phyloP scores from a whole-genome alignment of 1,140 invertebrate species.

The Drosophila ironensis region DNA sequence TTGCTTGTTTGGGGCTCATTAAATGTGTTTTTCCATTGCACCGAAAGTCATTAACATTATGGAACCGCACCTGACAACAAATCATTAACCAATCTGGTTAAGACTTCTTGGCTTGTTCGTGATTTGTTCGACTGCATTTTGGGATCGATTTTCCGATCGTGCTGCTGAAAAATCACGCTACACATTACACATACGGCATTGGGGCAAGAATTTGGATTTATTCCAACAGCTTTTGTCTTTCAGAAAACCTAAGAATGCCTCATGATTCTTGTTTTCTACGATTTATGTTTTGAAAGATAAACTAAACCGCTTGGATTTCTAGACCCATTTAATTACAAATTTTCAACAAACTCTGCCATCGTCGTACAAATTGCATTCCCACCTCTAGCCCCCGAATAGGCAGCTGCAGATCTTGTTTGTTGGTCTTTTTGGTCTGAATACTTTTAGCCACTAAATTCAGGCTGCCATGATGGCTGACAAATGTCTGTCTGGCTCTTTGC shows the following conservation, averaged over 20 bases:
- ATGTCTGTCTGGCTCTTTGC: slow-evolving; percentile 12
- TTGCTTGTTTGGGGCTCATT: slow-evolving; percentile 50
- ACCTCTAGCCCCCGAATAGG: no score
- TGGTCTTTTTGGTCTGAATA: slow-evolving; percentile 23
- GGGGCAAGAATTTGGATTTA: slow-evolving; percentile 42
- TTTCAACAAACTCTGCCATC: no score
- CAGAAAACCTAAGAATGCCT: no score
- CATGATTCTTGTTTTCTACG: no score
- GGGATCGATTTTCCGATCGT: slow-evolving; percentile 51
- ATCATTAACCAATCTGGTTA: slow-evolving; percentile 42
- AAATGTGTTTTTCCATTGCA: slow-evolving; percentile 55
- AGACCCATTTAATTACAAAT: no score
- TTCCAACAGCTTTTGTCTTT: slow-evolving; percentile 14
- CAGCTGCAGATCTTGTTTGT: no score
- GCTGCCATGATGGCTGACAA: slow-evolving; percentile 26
- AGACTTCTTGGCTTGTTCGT: slow-evolving; percentile 45
- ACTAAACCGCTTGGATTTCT: no score
- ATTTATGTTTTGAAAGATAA: no score
- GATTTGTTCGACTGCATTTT: slow-evolving; percentile 61
- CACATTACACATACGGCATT: slow-evolving; percentile 57
- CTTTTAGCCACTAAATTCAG: slow-evolving; percentile 7
- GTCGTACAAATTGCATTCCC: no score
- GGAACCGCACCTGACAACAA: slow-evolving; percentile 39
- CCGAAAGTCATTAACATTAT: slow-evolving; percentile 69
- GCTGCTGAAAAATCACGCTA: slow-evolving; percentile 9